These are phyloP conservation scores for Coenobita brevimanus DNA, from an alignment of 1,140 invertebrate species.

Conservation along the genomic window DNA sequence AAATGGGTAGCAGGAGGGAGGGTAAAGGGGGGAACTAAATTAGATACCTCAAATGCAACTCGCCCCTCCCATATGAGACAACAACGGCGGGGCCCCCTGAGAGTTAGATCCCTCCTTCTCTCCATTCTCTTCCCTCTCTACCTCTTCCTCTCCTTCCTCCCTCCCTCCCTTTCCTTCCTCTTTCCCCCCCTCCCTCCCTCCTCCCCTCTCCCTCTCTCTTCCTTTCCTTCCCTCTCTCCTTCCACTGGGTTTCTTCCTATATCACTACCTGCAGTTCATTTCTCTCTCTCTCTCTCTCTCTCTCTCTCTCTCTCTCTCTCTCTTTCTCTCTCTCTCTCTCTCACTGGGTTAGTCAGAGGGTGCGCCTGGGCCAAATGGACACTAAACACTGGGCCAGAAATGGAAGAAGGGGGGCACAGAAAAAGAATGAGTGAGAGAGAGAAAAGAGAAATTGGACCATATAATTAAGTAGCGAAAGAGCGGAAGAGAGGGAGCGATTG, in stretches of 20 bases:
- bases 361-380: too few relatives aligned
- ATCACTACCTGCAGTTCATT: too few relatives aligned
- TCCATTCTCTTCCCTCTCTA: neutral
- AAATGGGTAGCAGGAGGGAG: neutral
- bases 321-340: too few relatives aligned
- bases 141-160: neutral
- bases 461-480: too few relatives aligned
- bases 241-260: neutral
- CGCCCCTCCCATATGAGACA: neutral
- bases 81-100: neutral
- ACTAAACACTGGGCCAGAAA: neutral
- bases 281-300: constrained; percentile 9
- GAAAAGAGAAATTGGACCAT: too few relatives aligned
- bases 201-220: neutral
- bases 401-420: neutral
- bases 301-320: neutral
- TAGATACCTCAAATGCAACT: neutral
- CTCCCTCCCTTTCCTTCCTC: neutral
- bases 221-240: too few relatives aligned
- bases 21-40: neutral
- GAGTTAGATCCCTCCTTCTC: neutral
- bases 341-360: too few relatives aligned
- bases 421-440: neutral
- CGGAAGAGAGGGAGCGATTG: neutral
- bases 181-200: too few relatives aligned